Conservation (phyloP, 2,888 invertebrate genomes). For the Agriotes lineatus region DNA sequence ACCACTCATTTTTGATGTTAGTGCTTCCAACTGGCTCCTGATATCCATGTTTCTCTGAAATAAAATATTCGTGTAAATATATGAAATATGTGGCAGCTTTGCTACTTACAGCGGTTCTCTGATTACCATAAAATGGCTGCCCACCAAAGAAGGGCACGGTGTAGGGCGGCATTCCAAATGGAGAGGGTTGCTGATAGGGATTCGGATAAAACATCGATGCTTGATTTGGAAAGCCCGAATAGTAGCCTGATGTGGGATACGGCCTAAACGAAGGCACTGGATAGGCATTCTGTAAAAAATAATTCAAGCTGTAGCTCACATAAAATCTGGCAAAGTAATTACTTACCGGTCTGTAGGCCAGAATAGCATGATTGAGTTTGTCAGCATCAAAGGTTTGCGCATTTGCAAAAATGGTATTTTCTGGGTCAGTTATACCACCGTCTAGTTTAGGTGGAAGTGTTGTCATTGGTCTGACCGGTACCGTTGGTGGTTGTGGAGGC, state of each 20-base stretch:
- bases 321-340: not conserved
- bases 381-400: constrained; percentile 64
- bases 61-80: no score
- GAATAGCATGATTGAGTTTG: constrained; percentile 70
- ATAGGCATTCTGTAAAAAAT: constrained; percentile 8
- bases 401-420: constrained; percentile 52
- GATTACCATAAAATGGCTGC: constrained; percentile 60
- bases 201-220: constrained; percentile 65
- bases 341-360: constrained; percentile 68
- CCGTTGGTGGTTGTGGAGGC: constrained; percentile 31
- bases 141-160: constrained; percentile 63
- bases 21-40: constrained; percentile 72
- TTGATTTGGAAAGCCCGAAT: constrained; percentile 68
- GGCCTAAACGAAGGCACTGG: constrained; percentile 66
- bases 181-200: constrained; percentile 43
- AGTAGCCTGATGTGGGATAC: constrained; percentile 66
- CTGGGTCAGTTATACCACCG: constrained; percentile 42
- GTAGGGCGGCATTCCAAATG: constrained; percentile 54
- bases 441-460: constrained; percentile 38
- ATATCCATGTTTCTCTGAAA: constrained; percentile 73
- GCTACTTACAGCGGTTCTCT: constrained; percentile 71
- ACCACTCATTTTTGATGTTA: constrained; percentile 69
- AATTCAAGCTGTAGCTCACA: not conserved
- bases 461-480: constrained; percentile 38
- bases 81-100: no score